A percentile compares a stretch with the other conserved stretches of the same genome.
Conservation (phyloP, 92 coral and sea anemone genomes). For the Plumapathes pennacea region DNA sequence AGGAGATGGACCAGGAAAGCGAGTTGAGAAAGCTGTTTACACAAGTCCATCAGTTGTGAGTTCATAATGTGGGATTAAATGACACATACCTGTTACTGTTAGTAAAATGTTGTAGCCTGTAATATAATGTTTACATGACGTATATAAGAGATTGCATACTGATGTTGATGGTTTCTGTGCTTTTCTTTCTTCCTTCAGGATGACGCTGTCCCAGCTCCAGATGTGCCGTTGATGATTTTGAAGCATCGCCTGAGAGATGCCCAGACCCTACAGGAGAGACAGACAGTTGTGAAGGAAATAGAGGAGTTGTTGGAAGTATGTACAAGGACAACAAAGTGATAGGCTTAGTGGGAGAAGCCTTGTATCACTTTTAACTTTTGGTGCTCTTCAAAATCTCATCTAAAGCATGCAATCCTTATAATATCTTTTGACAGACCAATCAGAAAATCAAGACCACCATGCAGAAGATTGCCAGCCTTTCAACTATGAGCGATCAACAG, state of each 20-base stretch:
- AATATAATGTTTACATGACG: no score
- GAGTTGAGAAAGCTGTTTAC: neutral
- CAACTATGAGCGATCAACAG: conserved; percentile 34
- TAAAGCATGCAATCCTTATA: no score
- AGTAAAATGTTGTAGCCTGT: no score
- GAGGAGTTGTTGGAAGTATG: conserved; percentile 62
- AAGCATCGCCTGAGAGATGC: conserved; percentile 61
- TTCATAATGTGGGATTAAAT: no score
- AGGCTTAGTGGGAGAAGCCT: neutral
- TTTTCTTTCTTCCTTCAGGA: conserved; percentile 27
- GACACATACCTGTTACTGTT: no score
- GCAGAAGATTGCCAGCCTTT: conserved; percentile 61
- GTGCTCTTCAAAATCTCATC: no score
- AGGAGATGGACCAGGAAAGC: conserved; percentile 60
- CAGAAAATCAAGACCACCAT: conserved; percentile 58
- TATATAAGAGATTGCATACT: no score
- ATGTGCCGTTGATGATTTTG: conserved; percentile 80
- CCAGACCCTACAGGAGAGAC: conserved; percentile 23
- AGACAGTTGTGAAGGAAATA: conserved; percentile 39
- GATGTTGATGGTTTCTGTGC: no score
- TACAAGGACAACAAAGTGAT: neutral
- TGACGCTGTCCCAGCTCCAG: conserved; percentile 93
- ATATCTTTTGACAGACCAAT: conserved; percentile 43
- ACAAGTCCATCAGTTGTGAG: no score
- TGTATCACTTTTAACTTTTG: neutral